Evolutionary conservation across 2,113 vertebrate genomes (phyloP), one percentile per base, ranked within the genome.

Genomic region (Falcunculus frontatus): DNA sequence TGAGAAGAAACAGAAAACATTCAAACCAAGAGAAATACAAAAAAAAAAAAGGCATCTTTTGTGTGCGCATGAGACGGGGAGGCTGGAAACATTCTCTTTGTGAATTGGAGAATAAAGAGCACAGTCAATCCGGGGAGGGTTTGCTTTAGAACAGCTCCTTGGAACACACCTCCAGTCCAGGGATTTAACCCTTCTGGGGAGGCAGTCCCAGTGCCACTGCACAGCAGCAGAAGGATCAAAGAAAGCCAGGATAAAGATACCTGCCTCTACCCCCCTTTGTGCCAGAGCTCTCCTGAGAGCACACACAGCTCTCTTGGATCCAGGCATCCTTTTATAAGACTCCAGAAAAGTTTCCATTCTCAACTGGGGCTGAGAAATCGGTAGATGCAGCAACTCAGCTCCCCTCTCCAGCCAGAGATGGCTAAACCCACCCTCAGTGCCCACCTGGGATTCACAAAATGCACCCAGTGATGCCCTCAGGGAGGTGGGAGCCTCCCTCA

Each of bases 401-500:
- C 25, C 39, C 14, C 64, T 59, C 33, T 8, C 1, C 7, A 5
- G 5, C n/a, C 49, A 42, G 46, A 2, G 16, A 4, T 3, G 50
- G 60, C 47, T 23, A 10, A 57, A 60, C 3, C 17, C 55, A 3
- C 6, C 32, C 57, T 30, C 42, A 2, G 0, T 1, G 0, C 3
- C 33, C 11, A 4, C 4, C 56, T 14, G 35, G 49, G 2, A 16
- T 3, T 22, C 20, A 12, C 17, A 16, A 10, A 9, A 3, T 0
- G 0, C 9, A 7, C 9, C 12, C 5, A 4, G 46, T 0, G 17
- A 4, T 12, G 11, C 33, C 32, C 59, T 39, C 10, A 10, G 35
- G 67, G 23, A 25, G 9, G 8, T 15, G 44, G 16, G 15, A 27
- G 9, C 16, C 12, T 23, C 39, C 70, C 62, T n/a, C 30, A 5